phyloP scores from a whole-genome alignment of 2,113 vertebrate genomes.

The Edolisoma coerulescens region DNA sequence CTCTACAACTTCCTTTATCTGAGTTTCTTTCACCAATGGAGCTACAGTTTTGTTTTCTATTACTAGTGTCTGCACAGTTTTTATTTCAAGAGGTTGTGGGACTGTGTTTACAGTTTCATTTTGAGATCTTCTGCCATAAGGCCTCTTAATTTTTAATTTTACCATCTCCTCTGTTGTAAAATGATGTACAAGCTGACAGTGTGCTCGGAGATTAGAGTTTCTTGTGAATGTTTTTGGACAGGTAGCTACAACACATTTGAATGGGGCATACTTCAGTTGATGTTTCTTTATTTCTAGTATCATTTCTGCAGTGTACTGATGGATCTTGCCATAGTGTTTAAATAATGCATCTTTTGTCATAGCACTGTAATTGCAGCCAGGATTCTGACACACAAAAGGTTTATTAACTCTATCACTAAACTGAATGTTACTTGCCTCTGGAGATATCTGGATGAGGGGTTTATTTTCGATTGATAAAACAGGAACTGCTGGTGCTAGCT shows the following conservation, averaged over 20 bases:
- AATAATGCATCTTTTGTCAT: constrained; percentile 91
- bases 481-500: constrained; percentile 48
- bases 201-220: constrained; percentile 93
- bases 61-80: constrained; percentile 29
- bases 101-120: constrained; percentile 46
- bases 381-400: constrained; percentile 84
- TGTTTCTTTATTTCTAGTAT: constrained; percentile 87
- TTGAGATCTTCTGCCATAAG: constrained; percentile 76
- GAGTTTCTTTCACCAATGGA: constrained; percentile 28
- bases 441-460: constrained; percentile 56
- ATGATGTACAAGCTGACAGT: constrained; percentile 88
- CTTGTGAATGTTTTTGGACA: constrained; percentile 94
- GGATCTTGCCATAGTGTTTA: constrained; percentile 90
- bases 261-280: constrained; percentile 89
- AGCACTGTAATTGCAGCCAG: constrained; percentile 84
- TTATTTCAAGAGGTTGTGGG: constrained; percentile 53
- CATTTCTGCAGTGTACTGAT: constrained; percentile 89
- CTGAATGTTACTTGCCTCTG: constrained; percentile 65
- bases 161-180: constrained; percentile 86
- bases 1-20: constrained; percentile 33
- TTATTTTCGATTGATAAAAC: constrained; percentile 41
- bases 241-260: constrained; percentile 86
- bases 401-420: constrained; percentile 75
- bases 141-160: constrained; percentile 85
- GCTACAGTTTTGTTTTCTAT: constrained; percentile 55